phyloP scores from a whole-genome alignment of 2,797 vertebrate species.

The Onychomys torridus region DNA sequence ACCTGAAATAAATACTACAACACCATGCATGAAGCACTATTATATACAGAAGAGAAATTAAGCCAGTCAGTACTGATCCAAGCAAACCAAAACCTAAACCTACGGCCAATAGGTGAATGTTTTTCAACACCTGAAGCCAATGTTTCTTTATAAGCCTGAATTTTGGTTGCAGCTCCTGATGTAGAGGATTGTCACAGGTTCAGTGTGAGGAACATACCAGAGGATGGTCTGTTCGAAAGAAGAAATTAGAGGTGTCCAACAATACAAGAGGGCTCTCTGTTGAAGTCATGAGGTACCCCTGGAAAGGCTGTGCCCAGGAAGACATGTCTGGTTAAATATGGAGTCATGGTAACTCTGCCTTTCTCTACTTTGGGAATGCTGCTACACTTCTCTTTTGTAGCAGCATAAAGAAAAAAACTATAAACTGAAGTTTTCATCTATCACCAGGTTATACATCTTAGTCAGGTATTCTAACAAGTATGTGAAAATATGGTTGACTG shows the following conservation, averaged over 20 bases:
- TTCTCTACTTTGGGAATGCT: not conserved
- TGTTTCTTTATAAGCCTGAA: slow-evolving; percentile 22
- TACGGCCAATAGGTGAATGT: not conserved
- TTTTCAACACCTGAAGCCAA: slow-evolving; percentile 28
- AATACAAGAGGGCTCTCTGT: not conserved
- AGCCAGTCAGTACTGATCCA: not conserved
- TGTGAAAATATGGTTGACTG: not conserved
- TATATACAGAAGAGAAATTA: not conserved
- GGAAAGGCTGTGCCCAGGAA: not conserved
- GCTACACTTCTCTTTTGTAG: not conserved
- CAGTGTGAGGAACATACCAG: not conserved
- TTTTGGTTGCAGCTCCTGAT: not conserved
- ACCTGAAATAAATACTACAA: not conserved
- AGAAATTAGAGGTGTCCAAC: not conserved
- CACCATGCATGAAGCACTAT: not conserved
- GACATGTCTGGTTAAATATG: not conserved
- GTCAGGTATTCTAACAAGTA: not conserved
- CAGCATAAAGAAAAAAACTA: slow-evolving; percentile 5
- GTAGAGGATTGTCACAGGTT: not conserved
- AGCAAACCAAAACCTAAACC: slow-evolving; percentile 21
- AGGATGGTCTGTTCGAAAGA: not conserved
- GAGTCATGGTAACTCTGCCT: not conserved
- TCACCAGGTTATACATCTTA: slow-evolving; percentile 10
- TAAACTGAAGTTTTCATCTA: not conserved
- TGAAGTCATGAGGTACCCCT: not conserved